Evolutionary conservation across 2,113 vertebrate species (phyloP).

Genomic region (Casuarius casuarius): DNA sequence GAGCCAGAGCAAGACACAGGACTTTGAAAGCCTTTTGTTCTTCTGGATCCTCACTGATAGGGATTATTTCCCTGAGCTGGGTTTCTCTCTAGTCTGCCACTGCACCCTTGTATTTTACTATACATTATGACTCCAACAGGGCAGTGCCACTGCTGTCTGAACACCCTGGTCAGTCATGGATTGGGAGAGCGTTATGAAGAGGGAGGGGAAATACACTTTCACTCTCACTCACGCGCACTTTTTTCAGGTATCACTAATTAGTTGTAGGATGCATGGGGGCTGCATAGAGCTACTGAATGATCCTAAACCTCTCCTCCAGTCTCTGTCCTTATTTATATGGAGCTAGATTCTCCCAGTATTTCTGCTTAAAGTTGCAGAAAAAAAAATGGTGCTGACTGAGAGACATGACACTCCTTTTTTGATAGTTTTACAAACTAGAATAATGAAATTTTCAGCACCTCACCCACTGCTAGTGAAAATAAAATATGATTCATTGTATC

Average conservation of each 20-base stretch:
- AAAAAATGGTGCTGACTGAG: not conserved
- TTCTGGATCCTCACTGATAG: not conserved
- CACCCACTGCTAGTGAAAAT: not conserved
- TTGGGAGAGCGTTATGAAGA: not conserved
- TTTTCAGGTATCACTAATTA: constrained; percentile 14
- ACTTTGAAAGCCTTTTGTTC: not conserved
- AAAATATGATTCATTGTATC: not conserved
- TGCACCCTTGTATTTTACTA: not conserved
- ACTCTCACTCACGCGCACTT: too few species aligned
- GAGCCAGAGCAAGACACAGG: not conserved
- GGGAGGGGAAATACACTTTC: too few species aligned
- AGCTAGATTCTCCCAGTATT: not conserved
- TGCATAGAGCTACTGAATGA: not conserved
- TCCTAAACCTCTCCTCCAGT: not conserved
- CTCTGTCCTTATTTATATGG: constrained; percentile 9
- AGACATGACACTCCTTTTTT: not conserved
- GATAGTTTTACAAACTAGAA: not conserved
- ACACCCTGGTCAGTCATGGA: rapidly evolving
- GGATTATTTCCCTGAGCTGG: not conserved
- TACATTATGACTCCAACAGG: not conserved
- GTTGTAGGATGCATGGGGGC: not conserved
- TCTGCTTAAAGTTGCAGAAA: not conserved
- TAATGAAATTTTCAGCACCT: constrained; percentile 14
- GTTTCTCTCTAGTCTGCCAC: not conserved
- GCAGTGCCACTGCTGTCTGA: not conserved